phyloP scores from a whole-genome alignment of 2,888 invertebrate species.

The Leptopilina drosophilae region DNA sequence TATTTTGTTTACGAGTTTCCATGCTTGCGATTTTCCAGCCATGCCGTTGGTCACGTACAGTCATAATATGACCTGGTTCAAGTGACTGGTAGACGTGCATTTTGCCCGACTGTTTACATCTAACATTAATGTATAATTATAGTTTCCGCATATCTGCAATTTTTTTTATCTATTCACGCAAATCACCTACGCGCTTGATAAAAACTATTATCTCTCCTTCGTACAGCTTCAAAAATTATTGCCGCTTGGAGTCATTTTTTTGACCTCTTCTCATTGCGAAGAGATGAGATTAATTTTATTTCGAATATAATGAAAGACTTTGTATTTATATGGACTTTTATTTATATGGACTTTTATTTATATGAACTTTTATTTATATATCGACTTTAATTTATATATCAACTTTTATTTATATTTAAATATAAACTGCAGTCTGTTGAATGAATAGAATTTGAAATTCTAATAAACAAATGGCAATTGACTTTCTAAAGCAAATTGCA shows the following conservation, averaged over 20 bases:
- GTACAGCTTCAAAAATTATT: not conserved
- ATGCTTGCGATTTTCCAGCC: not conserved
- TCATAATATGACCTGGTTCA: slow-evolving; percentile 5
- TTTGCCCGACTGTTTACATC: not conserved
- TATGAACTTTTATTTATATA: too few relatives aligned
- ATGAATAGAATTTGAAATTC: too few relatives aligned
- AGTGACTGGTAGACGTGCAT: not conserved
- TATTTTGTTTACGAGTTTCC: slow-evolving; percentile 17
- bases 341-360: too few relatives aligned
- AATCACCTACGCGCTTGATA: not conserved
- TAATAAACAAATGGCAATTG: not conserved
- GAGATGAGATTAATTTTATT: too few relatives aligned
- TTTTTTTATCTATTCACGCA: slow-evolving; percentile 11
- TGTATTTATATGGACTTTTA: too few relatives aligned
- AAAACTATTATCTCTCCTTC: not conserved
- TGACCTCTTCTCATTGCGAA: too few relatives aligned
- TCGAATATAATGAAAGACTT: too few relatives aligned
- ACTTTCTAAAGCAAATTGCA: slow-evolving; percentile 18
- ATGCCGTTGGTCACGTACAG: slow-evolving; percentile 30
- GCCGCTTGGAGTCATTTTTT: too few relatives aligned
- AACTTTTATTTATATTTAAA: too few relatives aligned
- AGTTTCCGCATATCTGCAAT: slow-evolving; percentile 1
- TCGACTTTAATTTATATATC: too few relatives aligned
- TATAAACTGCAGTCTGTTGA: too few relatives aligned
- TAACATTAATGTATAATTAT: not conserved